phyloP scores from a whole-genome alignment of 2,888 invertebrate species.

The Cheilosia impressa region DNA sequence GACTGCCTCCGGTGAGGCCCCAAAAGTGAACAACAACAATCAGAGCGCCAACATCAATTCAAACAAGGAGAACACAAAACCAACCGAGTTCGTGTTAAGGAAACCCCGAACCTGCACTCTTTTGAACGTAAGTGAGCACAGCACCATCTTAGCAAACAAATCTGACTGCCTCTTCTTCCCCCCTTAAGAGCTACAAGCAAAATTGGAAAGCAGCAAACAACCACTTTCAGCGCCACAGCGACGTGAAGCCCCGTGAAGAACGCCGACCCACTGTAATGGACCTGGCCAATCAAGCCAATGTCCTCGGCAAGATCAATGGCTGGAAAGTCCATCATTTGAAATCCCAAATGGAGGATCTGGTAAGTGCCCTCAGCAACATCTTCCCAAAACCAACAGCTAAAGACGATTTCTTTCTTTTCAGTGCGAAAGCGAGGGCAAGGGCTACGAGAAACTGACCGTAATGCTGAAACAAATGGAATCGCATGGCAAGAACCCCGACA shows the following conservation, averaged over 20 bases:
- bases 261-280: conserved; percentile 93
- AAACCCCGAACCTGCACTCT: conserved; percentile 82
- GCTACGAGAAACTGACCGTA: conserved; percentile 81
- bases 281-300: conserved; percentile 94
- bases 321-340: conserved; percentile 97
- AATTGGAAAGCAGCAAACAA: conserved; percentile 90
- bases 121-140: conserved; percentile 79
- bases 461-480: conserved; percentile 84
- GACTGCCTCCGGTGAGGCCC: conserved; percentile 39
- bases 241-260: conserved; percentile 95
- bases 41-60: conserved; percentile 77
- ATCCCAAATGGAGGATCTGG: conserved; percentile 96
- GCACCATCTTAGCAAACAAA: neutral
- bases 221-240: conserved; percentile 90
- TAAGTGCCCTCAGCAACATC: conserved; percentile 80
- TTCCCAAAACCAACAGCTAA: neutral
- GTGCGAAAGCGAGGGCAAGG: conserved; percentile 85
- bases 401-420: conserved; percentile 77
- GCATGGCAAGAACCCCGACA: conserved; percentile 84
- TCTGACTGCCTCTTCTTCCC: neutral
- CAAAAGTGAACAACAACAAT: conserved; percentile 76
- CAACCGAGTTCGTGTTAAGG: conserved; percentile 81
- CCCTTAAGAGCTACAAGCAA: conserved; percentile 86
- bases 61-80: conserved; percentile 83
- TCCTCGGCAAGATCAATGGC: conserved; percentile 94